Base-by-base conservation (phyloP, 2,888 invertebrate genomes). In the Mayetiola destructor region DNA sequence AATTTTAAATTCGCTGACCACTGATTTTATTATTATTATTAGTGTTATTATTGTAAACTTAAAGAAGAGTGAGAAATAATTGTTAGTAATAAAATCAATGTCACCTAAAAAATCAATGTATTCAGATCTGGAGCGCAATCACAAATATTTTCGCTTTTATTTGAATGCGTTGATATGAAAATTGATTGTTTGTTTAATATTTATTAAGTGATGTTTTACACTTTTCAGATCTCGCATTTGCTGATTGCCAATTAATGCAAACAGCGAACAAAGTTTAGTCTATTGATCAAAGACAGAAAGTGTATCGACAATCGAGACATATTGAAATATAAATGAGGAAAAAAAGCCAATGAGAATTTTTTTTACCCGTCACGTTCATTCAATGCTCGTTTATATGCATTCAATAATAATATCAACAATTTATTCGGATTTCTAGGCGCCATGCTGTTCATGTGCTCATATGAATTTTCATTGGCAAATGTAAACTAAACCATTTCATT, bases 381-480 rank as follows among this genome's bases (percentile, higher is more conserved):
- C 14, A 36, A 36, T 36, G 36, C 36, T 36, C n/a, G n/a, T n/a
- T n/a, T n/a, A n/a, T n/a, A n/a, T n/a, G n/a, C n/a, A n/a, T n/a
- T n/a, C n/a, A n/a, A n/a, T 23, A 40, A 48, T 48, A 48, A 48
- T 48, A 27, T 48, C 16, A 14, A 27, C 29, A 27, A 27, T 48
- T 48, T 48, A 48, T 48, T 48, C 27, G 27, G 48, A 48, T n/a
- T n/a, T 48, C 48, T 48, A 48, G 48, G 48, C 48, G 48, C 48
- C 48, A 48, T 27, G 48, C 48, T 48, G 48, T 48, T 48, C n/a
- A 48, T 48, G 48, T 27, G 42, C 42, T 42, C 10, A 48, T 48
- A 48, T 27, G n/a, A n/a, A n/a, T n/a, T n/a, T n/a, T n/a, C n/a
- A n/a, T n/a, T n/a, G n/a, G n/a, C n/a, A n/a, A n/a, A n/a, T n/a